Base-by-base conservation (phyloP, 2,888 invertebrate species). In the Sepioteuthis lessoniana region DNA sequence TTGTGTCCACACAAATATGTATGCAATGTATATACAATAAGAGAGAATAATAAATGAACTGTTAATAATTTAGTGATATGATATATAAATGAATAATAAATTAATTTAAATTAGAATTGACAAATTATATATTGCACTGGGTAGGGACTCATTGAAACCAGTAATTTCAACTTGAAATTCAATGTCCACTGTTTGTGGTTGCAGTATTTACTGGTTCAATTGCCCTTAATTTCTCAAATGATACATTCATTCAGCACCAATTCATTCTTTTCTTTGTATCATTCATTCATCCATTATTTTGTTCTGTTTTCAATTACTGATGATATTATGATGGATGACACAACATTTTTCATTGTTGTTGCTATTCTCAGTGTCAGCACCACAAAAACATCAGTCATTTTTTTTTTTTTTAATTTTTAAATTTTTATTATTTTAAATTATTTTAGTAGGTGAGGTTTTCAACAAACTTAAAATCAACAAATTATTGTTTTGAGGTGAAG, bases 61-160 rank as follows among this genome's bases (percentile, higher is more conserved):
- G 76, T 76, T 76, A 76, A 76, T 76, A 76, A 76, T n/a, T 76
- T 76, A 76, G 76, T 76, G 76, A 76, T 76, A 76, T 76, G 76
- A 76, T 76, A 76, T 76, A 76, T 76, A 76, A 76, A 76, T 76
- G 76, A 76, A 76, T 76, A 60, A 60, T 60, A 76, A 76, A 76
- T 76, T 76, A 76, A 76, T 76, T 76, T 76, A 76, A 76, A 76
- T 76, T 76, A 76, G 76, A 76, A 76, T 76, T 76, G 76, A 76
- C 76, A 76, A 76, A 76, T 76, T 76, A 76, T 76, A 76, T 76
- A 76, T 76, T 76, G 76, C 76, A 76, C 76, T 76, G 76, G 76
- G 76, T 76, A 76, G 76, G n/a, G 76, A 25, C 25, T 4, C 55
- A 55, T 55, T 55, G 55, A 55, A 55, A 55, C 55, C 55, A 55